Percentiles rank a stretch among this genome's conserved stretches.
phyloP scores from a whole-genome alignment of 2,888 invertebrate genomes.

The Agrotis exclamationis region DNA sequence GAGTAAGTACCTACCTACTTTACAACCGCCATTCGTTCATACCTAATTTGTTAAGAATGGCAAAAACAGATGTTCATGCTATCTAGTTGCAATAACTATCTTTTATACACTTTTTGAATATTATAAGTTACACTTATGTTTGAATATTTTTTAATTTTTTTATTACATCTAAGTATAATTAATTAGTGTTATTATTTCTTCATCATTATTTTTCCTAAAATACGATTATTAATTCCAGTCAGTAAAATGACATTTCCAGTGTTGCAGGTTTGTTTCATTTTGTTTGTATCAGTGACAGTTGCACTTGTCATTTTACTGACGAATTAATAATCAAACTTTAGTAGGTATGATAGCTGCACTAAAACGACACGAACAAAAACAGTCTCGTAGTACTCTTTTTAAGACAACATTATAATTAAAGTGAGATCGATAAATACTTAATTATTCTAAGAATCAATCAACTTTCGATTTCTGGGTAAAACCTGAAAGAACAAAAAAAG shows the following conservation, averaged over 20 bases:
- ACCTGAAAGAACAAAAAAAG: neutral
- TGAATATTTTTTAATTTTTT: no score
- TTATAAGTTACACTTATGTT: neutral
- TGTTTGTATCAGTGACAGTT: no score
- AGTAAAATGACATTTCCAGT: no score
- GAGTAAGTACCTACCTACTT: slow-evolving; percentile 20
- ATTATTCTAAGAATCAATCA: slow-evolving; percentile 30
- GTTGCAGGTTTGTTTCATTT: no score
- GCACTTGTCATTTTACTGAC: no score
- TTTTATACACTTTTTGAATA: slow-evolving; percentile 10
- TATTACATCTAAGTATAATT: no score
- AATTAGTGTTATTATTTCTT: no score
- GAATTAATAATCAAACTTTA: no score
- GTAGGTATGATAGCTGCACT: neutral
- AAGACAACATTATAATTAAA: neutral
- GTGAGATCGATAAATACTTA: neutral
- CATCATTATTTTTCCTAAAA: no score
- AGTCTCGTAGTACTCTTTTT: neutral
- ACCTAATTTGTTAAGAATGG: slow-evolving; percentile 8
- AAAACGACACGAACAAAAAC: neutral
- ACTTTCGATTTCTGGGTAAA: slow-evolving; percentile 23
- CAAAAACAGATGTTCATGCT: slow-evolving; percentile 19
- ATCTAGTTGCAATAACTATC: neutral
- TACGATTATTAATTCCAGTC: no score
- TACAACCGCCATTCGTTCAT: neutral